Percentiles rank a stretch among this genome's conserved stretches.
Conservation (phyloP, 2,113 vertebrate species). For the Cololabis saira region DNA sequence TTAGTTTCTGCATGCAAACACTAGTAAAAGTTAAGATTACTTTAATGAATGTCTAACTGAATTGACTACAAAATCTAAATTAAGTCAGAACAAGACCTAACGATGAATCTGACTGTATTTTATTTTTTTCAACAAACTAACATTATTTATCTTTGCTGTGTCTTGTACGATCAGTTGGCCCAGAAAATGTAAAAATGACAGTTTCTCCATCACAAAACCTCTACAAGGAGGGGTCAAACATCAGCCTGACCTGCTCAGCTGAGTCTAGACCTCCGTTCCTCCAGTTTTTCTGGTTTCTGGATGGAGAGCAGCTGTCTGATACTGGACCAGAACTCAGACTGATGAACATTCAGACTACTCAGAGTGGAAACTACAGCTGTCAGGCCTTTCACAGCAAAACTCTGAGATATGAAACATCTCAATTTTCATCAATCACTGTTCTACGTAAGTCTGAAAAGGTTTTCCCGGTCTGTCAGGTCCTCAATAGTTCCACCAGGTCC, state of each 20-base stretch:
- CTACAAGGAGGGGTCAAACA: conserved; percentile 39
- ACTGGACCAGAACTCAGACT: neutral
- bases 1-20: conserved; percentile 18
- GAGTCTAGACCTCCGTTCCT: conserved; percentile 55
- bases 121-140: too few relatives aligned
- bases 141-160: neutral
- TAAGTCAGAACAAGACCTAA: too few relatives aligned
- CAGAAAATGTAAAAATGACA: conserved; percentile 20
- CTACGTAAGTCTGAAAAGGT: neutral
- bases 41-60: too few relatives aligned
- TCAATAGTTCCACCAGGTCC: too few relatives aligned
- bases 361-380: conserved; percentile 71
- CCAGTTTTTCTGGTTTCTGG: conserved; percentile 52
- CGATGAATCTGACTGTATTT: too few relatives aligned
- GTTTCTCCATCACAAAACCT: neutral
- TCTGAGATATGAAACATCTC: conserved; percentile 45
- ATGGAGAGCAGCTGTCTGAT: neutral
- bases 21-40: conserved; percentile 20
- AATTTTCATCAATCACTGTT: neutral
- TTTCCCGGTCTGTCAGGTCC: too few relatives aligned
- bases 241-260: conserved; percentile 56
- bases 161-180: conserved; percentile 42
- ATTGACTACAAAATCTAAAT: too few relatives aligned
- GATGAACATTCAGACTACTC: conserved; percentile 35
- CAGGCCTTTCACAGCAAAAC: conserved; percentile 59